Conservation (phyloP, 2,888 invertebrate genomes). For the Noctua janthina region DNA sequence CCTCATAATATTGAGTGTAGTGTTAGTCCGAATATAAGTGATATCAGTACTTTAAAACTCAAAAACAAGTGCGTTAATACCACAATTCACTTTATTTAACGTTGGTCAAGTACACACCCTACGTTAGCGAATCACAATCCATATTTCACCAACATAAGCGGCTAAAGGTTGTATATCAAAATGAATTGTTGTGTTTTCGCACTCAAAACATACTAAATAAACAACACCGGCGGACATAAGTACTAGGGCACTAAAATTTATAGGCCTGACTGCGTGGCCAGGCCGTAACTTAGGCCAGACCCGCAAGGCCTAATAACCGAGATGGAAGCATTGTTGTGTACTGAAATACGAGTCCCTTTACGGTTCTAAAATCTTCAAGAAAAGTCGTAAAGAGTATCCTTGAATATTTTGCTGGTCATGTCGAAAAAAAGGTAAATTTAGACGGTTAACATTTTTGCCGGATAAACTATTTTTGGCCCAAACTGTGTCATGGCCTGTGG, state of each 20-base stretch:
- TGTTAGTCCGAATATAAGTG: neutral
- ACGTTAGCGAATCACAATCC: slow-evolving; percentile 18
- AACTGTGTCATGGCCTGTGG: neutral
- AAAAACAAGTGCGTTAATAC: neutral
- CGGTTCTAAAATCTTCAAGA: slow-evolving; percentile 57
- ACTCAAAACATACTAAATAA: slow-evolving; percentile 53
- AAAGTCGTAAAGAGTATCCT: slow-evolving; percentile 46
- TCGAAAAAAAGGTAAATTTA: slow-evolving; percentile 18
- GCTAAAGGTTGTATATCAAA: slow-evolving; percentile 47
- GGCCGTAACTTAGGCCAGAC: slow-evolving; percentile 43
- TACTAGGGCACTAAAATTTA: slow-evolving; percentile 57
- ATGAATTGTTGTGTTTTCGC: slow-evolving; percentile 57
- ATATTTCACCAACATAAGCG: slow-evolving; percentile 40
- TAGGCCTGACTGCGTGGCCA: slow-evolving; percentile 41
- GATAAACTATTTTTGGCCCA: neutral
- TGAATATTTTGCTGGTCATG: slow-evolving; percentile 49
- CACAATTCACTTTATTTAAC: neutral
- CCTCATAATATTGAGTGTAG: neutral
- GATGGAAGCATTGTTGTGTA: slow-evolving; percentile 49
- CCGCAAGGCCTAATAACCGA: slow-evolving; percentile 49
- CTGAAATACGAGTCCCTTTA: slow-evolving; percentile 54
- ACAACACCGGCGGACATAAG: slow-evolving; percentile 51
- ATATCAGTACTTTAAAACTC: neutral
- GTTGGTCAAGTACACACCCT: neutral
- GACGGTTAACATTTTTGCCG: neutral